These are phyloP conservation scores for Brachylomia viminalis DNA, from an alignment of 2,888 invertebrate genomes.

Conservation along the genomic window DNA sequence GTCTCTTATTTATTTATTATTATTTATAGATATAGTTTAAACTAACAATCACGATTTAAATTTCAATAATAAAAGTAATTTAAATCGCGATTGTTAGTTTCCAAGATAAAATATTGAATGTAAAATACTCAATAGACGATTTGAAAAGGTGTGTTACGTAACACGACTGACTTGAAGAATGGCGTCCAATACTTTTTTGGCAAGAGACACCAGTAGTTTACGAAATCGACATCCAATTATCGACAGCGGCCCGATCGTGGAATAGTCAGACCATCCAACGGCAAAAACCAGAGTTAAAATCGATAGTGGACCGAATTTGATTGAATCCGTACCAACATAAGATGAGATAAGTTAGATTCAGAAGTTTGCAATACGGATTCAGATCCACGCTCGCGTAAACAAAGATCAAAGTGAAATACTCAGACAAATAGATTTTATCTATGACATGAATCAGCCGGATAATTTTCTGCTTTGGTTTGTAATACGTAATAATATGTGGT, in stretches of 20 bases:
- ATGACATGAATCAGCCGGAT: conserved; percentile 70
- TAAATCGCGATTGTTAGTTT: not conserved
- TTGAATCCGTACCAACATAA: conserved; percentile 47
- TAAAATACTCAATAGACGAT: not conserved
- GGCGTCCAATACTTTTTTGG: conserved; percentile 43
- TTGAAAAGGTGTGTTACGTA: conserved; percentile 7
- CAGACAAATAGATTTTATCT: conserved; percentile 73
- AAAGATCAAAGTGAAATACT: conserved; percentile 69
- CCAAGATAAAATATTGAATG: not conserved
- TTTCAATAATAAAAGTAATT: no score
- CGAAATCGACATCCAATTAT: conserved; percentile 50
- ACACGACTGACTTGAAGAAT: conserved; percentile 6
- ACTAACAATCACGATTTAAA: no score
- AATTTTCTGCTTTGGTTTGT: conserved; percentile 72
- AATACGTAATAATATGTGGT: conserved; percentile 68
- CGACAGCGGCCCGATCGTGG: conserved; percentile 9
- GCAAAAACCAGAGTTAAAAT: conserved; percentile 39
- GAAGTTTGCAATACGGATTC: conserved; percentile 62
- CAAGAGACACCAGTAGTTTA: conserved; percentile 40
- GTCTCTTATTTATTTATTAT: no score
- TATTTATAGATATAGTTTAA: no score
- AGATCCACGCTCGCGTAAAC: conserved; percentile 62
- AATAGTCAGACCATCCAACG: conserved; percentile 23
- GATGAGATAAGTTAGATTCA: conserved; percentile 59
- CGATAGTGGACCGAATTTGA: conserved; percentile 48